Conservation (phyloP, 2,888 invertebrate genomes). For the Caradrina clavipalpis region DNA sequence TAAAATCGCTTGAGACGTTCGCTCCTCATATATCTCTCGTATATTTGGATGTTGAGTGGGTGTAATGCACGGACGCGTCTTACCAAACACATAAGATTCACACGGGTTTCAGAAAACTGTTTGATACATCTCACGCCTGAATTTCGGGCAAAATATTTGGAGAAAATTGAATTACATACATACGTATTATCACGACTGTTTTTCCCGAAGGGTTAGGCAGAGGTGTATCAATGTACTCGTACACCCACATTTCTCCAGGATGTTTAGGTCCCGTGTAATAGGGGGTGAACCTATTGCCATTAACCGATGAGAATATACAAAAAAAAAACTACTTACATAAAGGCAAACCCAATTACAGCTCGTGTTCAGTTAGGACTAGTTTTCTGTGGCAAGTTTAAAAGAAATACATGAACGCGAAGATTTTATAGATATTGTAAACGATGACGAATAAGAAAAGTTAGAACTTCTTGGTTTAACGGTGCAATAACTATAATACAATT, state of each 20-base stretch:
- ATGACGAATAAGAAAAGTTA: not conserved
- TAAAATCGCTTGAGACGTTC: slow-evolving; percentile 53
- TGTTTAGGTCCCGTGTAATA: no score
- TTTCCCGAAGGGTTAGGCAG: no score
- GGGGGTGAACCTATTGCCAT: no score
- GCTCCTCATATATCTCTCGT: slow-evolving; percentile 70
- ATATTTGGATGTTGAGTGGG: slow-evolving; percentile 73
- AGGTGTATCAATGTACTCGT: no score
- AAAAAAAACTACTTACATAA: no score
- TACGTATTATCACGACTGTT: no score
- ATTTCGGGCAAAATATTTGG: slow-evolving; percentile 23
- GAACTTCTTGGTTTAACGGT: no score
- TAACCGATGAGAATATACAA: no score
- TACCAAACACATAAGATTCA: slow-evolving; percentile 51
- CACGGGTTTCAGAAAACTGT: slow-evolving; percentile 51
- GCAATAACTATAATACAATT: no score
- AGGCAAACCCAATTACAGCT: no score
- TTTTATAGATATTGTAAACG: not conserved
- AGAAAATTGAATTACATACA: slow-evolving; percentile 19
- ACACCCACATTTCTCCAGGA: no score
- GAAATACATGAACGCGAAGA: not conserved
- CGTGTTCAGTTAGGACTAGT: not conserved
- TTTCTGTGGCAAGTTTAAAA: not conserved
- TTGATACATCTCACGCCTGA: slow-evolving; percentile 48
- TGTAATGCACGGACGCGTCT: slow-evolving; percentile 64